A percentile compares a stretch with the other conserved stretches of the same genome.
Conservation (phyloP, 2,797 vertebrate genomes). For the Eutrigla gurnardus region DNA sequence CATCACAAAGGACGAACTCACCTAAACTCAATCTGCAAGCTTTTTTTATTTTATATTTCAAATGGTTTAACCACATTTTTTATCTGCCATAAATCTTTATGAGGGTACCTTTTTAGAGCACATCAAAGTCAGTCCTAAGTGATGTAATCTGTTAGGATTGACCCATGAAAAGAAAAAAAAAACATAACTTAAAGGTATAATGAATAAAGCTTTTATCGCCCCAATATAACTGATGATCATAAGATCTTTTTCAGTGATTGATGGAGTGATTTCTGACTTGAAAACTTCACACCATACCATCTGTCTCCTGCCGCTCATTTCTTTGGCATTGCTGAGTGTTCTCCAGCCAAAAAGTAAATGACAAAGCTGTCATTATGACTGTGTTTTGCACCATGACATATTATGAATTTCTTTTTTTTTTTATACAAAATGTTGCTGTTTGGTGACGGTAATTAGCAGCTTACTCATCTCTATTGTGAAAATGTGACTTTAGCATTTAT, state of each 20-base stretch:
- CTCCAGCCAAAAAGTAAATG: slow-evolving; percentile 57
- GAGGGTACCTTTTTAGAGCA: slow-evolving; percentile 44
- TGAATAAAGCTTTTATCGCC: slow-evolving; percentile 59
- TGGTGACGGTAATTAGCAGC: slow-evolving; percentile 42
- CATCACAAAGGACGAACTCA: slow-evolving; percentile 5
- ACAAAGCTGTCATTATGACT: slow-evolving; percentile 49
- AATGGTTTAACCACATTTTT: slow-evolving; percentile 56
- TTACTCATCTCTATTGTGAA: slow-evolving; percentile 51
- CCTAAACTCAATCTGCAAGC: slow-evolving; percentile 31
- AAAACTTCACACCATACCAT: slow-evolving; percentile 49
- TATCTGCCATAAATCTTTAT: slow-evolving; percentile 65
- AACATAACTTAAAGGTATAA: slow-evolving; percentile 57
- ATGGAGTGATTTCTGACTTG: slow-evolving; percentile 60
- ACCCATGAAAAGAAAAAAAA: slow-evolving; percentile 40
- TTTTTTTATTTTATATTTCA: slow-evolving; percentile 14
- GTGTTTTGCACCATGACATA: slow-evolving; percentile 48
- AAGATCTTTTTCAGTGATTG: slow-evolving; percentile 51
- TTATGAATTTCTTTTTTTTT: slow-evolving; percentile 28
- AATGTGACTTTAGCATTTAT: slow-evolving; percentile 31
- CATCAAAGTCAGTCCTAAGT: slow-evolving; percentile 31
- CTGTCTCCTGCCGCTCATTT: slow-evolving; percentile 56
- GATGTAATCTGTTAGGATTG: slow-evolving; percentile 46
- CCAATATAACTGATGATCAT: slow-evolving; percentile 54
- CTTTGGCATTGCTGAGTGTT: slow-evolving; percentile 53
- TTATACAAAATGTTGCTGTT: slow-evolving; percentile 38